Conservation (phyloP, 2,888 invertebrate species). For the Patella pellucida region DNA sequence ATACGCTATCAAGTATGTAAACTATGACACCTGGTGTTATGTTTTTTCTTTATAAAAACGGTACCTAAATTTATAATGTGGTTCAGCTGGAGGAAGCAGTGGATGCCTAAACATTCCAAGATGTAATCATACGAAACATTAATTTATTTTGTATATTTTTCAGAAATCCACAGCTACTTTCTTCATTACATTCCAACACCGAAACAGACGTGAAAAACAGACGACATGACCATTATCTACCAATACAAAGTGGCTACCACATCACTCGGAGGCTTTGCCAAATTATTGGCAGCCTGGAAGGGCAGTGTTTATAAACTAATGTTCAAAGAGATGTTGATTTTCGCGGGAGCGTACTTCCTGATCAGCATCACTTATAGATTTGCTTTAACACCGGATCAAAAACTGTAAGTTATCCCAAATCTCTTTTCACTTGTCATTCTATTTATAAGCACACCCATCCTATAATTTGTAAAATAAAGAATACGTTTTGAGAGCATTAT, state of each 20-base stretch:
- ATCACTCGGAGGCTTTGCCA: slow-evolving; percentile 57
- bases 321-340: slow-evolving; percentile 88
- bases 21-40: too few relatives aligned
- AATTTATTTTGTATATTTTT: neutral
- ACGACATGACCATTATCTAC: slow-evolving; percentile 60
- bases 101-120: neutral
- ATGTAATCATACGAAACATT: neutral
- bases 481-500: too few relatives aligned
- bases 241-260: slow-evolving; percentile 60
- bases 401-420: slow-evolving; percentile 75
- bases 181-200: neutral
- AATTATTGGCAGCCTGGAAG: slow-evolving; percentile 82
- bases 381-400: slow-evolving; percentile 78
- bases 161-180: neutral
- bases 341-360: slow-evolving; percentile 83
- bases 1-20: too few relatives aligned
- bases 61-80: too few relatives aligned
- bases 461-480: neutral
- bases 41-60: too few relatives aligned
- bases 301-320: slow-evolving; percentile 95
- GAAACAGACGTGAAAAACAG: neutral
- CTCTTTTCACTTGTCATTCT: neutral
- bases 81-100: neutral
- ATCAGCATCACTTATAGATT: slow-evolving; percentile 85
- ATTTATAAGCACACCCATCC: neutral